Conservation (phyloP, 2,797 vertebrate species). For the Synanceia verrucosa region DNA sequence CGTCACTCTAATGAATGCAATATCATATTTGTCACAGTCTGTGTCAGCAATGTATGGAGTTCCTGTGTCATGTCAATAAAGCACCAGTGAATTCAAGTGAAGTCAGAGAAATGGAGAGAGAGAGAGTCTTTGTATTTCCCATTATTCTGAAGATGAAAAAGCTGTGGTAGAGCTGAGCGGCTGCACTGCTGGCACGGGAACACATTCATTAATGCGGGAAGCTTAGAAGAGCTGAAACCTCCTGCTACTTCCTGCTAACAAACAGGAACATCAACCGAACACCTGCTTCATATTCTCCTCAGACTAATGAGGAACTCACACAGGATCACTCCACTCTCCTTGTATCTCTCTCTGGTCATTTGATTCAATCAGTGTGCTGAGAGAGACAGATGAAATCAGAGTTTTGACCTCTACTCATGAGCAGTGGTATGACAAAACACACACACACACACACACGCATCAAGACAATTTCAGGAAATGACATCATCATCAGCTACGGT, state of each 20-base stretch:
- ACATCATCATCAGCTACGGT: conserved; percentile 75
- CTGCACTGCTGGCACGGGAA: conserved; percentile 27
- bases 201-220: conserved; percentile 60
- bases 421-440: conserved; percentile 52
- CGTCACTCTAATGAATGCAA: conserved; percentile 51
- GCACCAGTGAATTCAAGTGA: conserved; percentile 44
- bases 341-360: conserved; percentile 54
- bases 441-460: conserved; percentile 27
- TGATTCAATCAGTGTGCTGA: conserved; percentile 71
- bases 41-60: conserved; percentile 41
- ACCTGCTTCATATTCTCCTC: conserved; percentile 58
- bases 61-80: conserved; percentile 33
- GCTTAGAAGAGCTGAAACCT: conserved; percentile 45
- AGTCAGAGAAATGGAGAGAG: conserved; percentile 25
- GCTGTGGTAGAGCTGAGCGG: conserved; percentile 34
- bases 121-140: conserved; percentile 47
- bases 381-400: conserved; percentile 76
- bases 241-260: conserved; percentile 53
- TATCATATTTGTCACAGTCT: conserved; percentile 57
- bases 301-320: conserved; percentile 23
- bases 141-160: conserved; percentile 62
- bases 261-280: conserved; percentile 41
- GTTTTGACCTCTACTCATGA: conserved; percentile 77
- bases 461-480: conserved; percentile 75
- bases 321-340: conserved; percentile 17